A percentile compares a stretch with the other conserved stretches of the same genome.
phyloP scores from a whole-genome alignment of 2,113 vertebrate genomes.

The Mugil cephalus region DNA sequence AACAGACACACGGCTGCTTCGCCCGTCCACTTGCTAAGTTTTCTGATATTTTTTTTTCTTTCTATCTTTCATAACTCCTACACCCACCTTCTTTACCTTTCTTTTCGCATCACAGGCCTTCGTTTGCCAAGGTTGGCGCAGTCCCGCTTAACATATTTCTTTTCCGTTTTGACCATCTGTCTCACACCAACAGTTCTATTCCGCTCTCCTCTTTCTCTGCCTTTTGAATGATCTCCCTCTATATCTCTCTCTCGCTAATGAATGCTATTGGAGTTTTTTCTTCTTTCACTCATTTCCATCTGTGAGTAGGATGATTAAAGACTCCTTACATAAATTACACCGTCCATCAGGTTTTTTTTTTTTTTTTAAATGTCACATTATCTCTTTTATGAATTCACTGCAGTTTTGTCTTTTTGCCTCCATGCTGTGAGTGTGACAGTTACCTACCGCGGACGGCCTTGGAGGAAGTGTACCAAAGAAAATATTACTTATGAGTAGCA shows the following conservation, averaged over 20 bases:
- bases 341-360: constrained; percentile 12
- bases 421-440: constrained; percentile 2
- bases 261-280: constrained; percentile 47
- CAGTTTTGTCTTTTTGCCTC: neutral
- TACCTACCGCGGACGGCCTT: neutral
- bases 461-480: constrained; percentile 4
- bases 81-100: constrained; percentile 36
- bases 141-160: constrained; percentile 62
- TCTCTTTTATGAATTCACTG: neutral
- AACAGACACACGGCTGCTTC: constrained; percentile 15
- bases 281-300: constrained; percentile 61
- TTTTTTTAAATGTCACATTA: constrained; percentile 24
- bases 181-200: constrained; percentile 58
- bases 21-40: constrained; percentile 11
- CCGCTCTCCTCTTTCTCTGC: constrained; percentile 34
- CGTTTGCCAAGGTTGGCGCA: constrained; percentile 55
- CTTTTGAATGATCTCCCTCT: constrained; percentile 46
- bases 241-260: constrained; percentile 48
- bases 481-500: constrained; percentile 2
- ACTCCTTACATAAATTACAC: constrained; percentile 55
- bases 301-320: constrained; percentile 68
- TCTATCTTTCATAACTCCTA: constrained; percentile 8
- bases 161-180: constrained; percentile 75
- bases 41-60: constrained; percentile 8
- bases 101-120: neutral